Conservation (phyloP, 1,140 invertebrate genomes). For the Drosophila willistoni region DNA sequence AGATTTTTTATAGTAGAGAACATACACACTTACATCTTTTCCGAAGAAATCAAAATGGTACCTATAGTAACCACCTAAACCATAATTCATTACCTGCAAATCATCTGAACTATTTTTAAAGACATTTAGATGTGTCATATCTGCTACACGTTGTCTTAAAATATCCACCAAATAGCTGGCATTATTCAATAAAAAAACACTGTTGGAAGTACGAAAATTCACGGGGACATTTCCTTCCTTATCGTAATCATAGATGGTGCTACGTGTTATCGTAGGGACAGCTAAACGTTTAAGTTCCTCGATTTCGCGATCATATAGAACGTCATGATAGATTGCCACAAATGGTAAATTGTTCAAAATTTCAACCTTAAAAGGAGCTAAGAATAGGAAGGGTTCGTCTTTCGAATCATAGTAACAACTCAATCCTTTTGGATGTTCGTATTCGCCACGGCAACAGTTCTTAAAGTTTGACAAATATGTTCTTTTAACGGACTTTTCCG, state of each 20-base stretch:
- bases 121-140: slow-evolving; percentile 18
- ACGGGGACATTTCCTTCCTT: too few species aligned
- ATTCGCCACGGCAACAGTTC: slow-evolving; percentile 10
- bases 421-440: neutral
- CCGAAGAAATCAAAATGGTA: slow-evolving; percentile 15
- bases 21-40: neutral
- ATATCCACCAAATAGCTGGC: neutral
- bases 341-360: neutral
- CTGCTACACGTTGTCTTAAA: slow-evolving; percentile 8
- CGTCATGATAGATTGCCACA: slow-evolving; percentile 14
- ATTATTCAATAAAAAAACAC: neutral
- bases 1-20: neutral
- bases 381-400: neutral
- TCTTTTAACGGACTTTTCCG: neutral
- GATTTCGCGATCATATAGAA: slow-evolving; percentile 23
- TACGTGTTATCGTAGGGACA: neutral
- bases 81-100: slow-evolving; percentile 22
- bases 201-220: slow-evolving; percentile 2
- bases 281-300: neutral
- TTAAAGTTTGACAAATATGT: neutral
- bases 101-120: neutral
- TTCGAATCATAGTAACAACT: slow-evolving; percentile 14
- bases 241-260: neutral
- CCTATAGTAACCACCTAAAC: slow-evolving; percentile 1
- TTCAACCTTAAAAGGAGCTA: slow-evolving; percentile 27